Conservation (phyloP, 2,113 vertebrate species). For the Rattus rattus region DNA sequence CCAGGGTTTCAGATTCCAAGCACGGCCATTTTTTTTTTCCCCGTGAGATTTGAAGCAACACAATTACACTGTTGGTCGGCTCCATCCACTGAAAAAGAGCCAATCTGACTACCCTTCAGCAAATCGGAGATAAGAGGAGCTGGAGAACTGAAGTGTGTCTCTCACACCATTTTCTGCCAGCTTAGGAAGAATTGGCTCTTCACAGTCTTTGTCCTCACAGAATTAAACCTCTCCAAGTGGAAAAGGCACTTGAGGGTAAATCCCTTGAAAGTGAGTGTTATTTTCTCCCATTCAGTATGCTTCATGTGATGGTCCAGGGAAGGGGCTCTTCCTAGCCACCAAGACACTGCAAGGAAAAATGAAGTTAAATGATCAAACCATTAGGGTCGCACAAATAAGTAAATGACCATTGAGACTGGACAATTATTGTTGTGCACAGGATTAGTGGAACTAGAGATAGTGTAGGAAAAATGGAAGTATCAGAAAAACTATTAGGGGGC, state of each 20-base stretch:
- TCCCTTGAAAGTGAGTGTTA: not conserved
- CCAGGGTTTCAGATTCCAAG: conserved; percentile 25
- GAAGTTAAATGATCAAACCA: not conserved
- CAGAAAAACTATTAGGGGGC: not conserved
- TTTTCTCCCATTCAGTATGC: not conserved
- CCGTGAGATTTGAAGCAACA: conserved; percentile 2
- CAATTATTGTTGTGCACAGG: not conserved
- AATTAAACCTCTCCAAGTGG: conserved; percentile 57
- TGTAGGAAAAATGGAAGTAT: not conserved
- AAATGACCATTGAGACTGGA: not conserved
- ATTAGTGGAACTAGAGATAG: not conserved
- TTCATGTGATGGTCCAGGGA: not conserved
- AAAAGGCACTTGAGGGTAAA: conserved; percentile 51
- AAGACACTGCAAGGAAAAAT: not conserved
- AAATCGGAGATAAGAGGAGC: conserved; percentile 22
- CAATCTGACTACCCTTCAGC: not conserved
- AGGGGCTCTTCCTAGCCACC: not conserved
- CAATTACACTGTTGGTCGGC: conserved; percentile 18
- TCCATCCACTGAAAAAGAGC: conserved; percentile 49
- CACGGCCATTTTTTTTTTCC: not conserved
- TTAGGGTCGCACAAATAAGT: conserved; percentile 5
- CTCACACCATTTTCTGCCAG: conserved; percentile 34
- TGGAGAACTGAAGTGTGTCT: conserved; percentile 29
- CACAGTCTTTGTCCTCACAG: conserved; percentile 8
- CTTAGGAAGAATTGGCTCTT: conserved; percentile 46